Evolutionary conservation across 1,140 invertebrate species (phyloP), one percentile per base, ranked within the genome.

Genomic region (Drosophila triauraria): DNA sequence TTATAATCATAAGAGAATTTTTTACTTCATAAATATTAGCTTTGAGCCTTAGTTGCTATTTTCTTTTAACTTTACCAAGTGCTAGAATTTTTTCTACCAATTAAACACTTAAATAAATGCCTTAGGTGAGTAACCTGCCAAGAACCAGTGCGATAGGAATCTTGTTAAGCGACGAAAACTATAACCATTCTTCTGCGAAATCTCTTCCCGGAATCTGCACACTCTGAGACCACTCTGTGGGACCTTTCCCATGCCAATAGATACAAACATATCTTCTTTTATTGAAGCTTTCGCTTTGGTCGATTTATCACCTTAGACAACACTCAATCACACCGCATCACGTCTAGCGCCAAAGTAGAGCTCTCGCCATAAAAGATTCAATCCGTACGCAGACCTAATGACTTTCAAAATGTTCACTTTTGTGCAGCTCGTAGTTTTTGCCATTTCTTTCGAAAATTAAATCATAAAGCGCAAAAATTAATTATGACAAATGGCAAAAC

Each of bases 401-500:
- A 53, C 50, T 68, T 78, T 80, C 51, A 80, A 72, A 59, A 84
- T 84, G 72, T 47, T 42, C 32, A 32, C 50, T 46, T 20, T 44
- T 75, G 61, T 68, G 51, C 59, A 35, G 38, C 30, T 62, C 65
- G 62, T 75, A 30, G 70, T 75, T 38, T 38, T 56, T 43, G 65
- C 53, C 38, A 50, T 72, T 72, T 72, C 67, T 72, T 23, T 23
- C 17, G 51, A 72, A 54, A 82, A 82, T 77, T 83, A 80, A 86
- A 79, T 87, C 75, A 72, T 80, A 88, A 68, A 78, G 76, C 76
- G 67, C 77, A 75, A 67, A 80, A 87, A 78, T 78, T 88, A 88
- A 88, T 88, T 90, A 88, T 84, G 85, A 78, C 84, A 90, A 88
- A 88, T 84, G 65, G 74, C 59, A 48, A 64, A 75, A 69, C 77